Base-by-base conservation (phyloP, 2,113 vertebrate genomes). In the Perognathus longimembris region DNA sequence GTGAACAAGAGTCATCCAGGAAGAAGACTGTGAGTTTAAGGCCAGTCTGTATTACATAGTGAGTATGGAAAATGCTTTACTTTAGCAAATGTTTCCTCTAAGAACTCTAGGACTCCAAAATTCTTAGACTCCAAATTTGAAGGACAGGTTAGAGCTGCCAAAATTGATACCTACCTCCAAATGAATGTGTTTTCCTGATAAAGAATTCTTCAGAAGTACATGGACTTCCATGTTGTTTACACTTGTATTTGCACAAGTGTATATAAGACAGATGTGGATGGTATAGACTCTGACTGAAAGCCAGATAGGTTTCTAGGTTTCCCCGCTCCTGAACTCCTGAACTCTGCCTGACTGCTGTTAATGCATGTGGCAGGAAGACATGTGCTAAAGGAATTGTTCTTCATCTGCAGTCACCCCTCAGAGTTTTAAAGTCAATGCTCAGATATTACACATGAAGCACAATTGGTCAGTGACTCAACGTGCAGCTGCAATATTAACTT, bases 31-130 rank as follows among this genome's bases (percentile, higher is more conserved):
- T 26, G 24, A 61, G 59, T 61, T 61, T 61, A 22, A 61, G 59
- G 59, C 22, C 59, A n/a, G n/a, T n/a, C n/a, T n/a, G n/a, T n/a
- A n/a, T n/a, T n/a, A n/a, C n/a, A n/a, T n/a, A n/a, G n/a, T n/a
- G n/a, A n/a, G n/a, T n/a, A n/a, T n/a, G 59, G 24, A 24, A 21
- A 61, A 61, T 15, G 4, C 50, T 17, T 18, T 54, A 15, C 18
- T 6, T 88, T 34, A 83, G 57, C n/a, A 79, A 42, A 73, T 32
- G 26, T 87, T 91, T 81, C 78, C 67, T 32, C 69, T 50, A 77
- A 90, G 36, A 90, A 92, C 85, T 94, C 40, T 66, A 7, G 69
- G 92, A 85, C 1, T n/a, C n/a, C 0, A 12, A 69, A 90, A 74
- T 77, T 70, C 66, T 90, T 91, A 32, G 92, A 88, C 42, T 42